A percentile compares a stretch with the other conserved stretches of the same genome.
Evolutionary conservation across 2,113 vertebrate species (phyloP).

Genomic region (Pithys albifrons): DNA sequence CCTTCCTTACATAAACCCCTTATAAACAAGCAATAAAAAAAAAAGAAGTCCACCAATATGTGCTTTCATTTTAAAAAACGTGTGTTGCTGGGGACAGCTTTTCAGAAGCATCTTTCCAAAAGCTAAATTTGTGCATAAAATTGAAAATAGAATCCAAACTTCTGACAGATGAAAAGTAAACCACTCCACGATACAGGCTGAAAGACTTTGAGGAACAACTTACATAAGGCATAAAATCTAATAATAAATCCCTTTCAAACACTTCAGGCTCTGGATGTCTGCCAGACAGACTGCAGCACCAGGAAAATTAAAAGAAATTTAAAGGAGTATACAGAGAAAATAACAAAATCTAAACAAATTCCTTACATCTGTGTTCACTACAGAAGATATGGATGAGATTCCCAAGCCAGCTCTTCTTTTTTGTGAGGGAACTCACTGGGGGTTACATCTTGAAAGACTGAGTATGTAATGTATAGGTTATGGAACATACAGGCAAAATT

Average conservation of each 20-base stretch:
- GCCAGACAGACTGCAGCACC: neutral
- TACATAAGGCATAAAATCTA: slow-evolving; percentile 25
- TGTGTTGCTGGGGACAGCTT: neutral
- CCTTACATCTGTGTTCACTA: neutral
- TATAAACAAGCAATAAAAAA: neutral
- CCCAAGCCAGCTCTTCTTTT: neutral
- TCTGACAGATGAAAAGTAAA: slow-evolving; percentile 27
- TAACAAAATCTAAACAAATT: neutral
- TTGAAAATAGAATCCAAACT: slow-evolving; percentile 9
- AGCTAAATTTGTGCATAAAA: neutral
- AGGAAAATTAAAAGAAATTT: neutral
- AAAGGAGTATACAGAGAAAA: neutral
- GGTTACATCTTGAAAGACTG: neutral
- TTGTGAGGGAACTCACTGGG: neutral
- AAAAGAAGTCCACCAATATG: neutral
- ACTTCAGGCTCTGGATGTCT: neutral
- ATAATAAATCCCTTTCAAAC: slow-evolving; percentile 34
- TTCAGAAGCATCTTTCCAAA: slow-evolving; percentile 1
- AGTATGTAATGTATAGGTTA: neutral
- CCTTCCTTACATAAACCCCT: neutral
- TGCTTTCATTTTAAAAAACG: neutral
- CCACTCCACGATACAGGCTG: neutral
- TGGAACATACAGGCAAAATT: neutral
- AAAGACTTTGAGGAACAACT: slow-evolving; percentile 9
- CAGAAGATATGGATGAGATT: neutral